Evolutionary conservation across 2,797 vertebrate species (phyloP).

Genomic region (Chelon auratus): DNA sequence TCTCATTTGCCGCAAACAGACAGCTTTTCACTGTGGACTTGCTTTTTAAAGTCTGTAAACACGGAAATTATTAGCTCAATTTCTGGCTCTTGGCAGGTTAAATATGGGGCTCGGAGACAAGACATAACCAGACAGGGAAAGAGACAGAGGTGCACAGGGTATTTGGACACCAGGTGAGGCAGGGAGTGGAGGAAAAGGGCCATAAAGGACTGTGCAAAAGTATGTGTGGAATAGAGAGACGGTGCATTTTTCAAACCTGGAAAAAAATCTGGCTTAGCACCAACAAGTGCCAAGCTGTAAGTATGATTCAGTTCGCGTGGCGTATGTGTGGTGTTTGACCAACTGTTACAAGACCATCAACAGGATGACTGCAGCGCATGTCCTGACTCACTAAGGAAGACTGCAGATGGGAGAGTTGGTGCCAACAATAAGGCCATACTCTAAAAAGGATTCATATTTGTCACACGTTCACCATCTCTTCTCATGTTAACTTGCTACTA

Average conservation of each 20-base stretch:
- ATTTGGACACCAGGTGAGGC: conserved; percentile 24
- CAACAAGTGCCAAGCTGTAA: conserved; percentile 3
- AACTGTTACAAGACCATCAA: conserved; percentile 15
- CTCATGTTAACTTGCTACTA: not conserved
- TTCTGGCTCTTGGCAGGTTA: conserved; percentile 36
- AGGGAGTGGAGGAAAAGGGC: not conserved
- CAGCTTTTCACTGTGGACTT: conserved; percentile 3
- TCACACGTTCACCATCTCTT: not conserved
- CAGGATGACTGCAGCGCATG: conserved; percentile 5
- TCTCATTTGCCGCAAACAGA: not conserved
- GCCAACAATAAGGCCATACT: conserved; percentile 1
- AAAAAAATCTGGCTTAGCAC: conserved; percentile 4
- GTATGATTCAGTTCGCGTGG: conserved; percentile 17
- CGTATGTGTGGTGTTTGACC: conserved; percentile 2
- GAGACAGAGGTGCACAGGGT: conserved; percentile 19
- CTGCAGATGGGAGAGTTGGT: not conserved
- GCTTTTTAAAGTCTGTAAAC: conserved; percentile 10
- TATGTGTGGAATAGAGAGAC: conserved; percentile 10
- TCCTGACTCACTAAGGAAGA: conserved; percentile 6
- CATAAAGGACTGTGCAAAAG: conserved; percentile 4
- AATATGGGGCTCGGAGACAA: conserved; percentile 35
- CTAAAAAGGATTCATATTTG: not conserved
- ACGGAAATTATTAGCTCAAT: conserved; percentile 21
- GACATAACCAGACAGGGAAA: conserved; percentile 18
- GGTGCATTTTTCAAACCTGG: not conserved